A percentile compares a stretch with the other conserved stretches of the same genome.
Evolutionary conservation across 2,888 invertebrate genomes (phyloP).

Genomic region (Scelioninae gen. 1): DNA sequence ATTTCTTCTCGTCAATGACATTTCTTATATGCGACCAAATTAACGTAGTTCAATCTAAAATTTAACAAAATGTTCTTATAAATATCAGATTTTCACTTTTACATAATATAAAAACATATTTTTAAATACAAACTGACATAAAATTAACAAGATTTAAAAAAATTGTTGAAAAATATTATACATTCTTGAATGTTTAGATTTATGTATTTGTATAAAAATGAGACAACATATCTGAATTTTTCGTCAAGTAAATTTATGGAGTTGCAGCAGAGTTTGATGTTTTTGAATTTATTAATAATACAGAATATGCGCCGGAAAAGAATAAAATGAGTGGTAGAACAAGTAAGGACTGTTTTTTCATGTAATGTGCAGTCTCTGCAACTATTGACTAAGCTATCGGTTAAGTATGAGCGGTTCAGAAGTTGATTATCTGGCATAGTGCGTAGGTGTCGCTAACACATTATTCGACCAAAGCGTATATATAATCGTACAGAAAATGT

Average conservation of each 20-base stretch:
- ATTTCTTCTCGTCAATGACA: too few species aligned
- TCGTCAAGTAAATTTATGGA: conserved; percentile 13
- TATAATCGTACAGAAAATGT: conserved; percentile 8
- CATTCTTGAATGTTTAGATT: too few species aligned
- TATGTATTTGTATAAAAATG: neutral
- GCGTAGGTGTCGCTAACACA: conserved; percentile 49
- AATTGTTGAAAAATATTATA: too few species aligned
- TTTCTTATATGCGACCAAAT: too few species aligned
- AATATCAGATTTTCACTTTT: too few species aligned
- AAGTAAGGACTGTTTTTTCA: conserved; percentile 50
- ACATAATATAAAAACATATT: too few species aligned
- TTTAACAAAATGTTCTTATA: too few species aligned
- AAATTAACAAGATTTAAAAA: too few species aligned
- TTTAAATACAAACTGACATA: too few species aligned
- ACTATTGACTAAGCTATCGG: conserved; percentile 36
- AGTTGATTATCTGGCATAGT: conserved; percentile 32
- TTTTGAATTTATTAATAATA: conserved; percentile 4
- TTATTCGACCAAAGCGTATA: conserved; percentile 23
- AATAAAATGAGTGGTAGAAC: conserved; percentile 56
- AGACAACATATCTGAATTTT: neutral
- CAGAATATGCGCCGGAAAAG: conserved; percentile 26
- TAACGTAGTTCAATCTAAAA: too few species aligned
- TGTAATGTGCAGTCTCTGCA: conserved; percentile 24
- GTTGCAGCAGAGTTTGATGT: conserved; percentile 1
- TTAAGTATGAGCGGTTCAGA: conserved; percentile 38